Evolutionary conservation across 1,140 invertebrate species (phyloP).

Genomic region (Cydia amplana): DNA sequence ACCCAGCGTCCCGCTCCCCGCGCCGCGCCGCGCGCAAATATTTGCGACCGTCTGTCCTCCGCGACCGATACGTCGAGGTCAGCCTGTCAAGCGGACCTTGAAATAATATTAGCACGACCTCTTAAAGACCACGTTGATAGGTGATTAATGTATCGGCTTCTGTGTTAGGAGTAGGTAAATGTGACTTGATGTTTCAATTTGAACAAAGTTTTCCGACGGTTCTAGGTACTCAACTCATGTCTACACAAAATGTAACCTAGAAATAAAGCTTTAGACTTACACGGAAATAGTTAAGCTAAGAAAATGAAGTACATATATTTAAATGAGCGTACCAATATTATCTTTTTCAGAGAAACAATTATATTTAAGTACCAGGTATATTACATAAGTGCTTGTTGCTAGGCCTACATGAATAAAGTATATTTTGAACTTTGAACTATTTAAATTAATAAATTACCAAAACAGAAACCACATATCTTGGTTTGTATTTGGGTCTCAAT

Average conservation of each 20-base stretch:
- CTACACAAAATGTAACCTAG: too few relatives aligned
- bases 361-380: too few relatives aligned
- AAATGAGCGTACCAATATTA: too few relatives aligned
- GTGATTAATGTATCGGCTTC: slow-evolving; percentile 30
- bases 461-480: too few relatives aligned
- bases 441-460: too few relatives aligned
- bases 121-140: slow-evolving; percentile 35
- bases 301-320: too few relatives aligned
- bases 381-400: too few relatives aligned
- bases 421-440: too few relatives aligned
- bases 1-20: slow-evolving; percentile 47
- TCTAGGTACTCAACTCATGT: background rate
- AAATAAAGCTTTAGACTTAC: too few relatives aligned
- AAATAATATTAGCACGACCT: slow-evolving; percentile 72
- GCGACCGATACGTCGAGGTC: slow-evolving; percentile 78
- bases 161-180: background rate
- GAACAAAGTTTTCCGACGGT: background rate
- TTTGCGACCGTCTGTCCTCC: slow-evolving; percentile 78
- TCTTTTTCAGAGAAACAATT: too few relatives aligned
- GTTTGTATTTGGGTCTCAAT: too few relatives aligned
- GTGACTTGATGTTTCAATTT: background rate
- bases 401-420: too few relatives aligned
- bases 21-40: slow-evolving; percentile 67
- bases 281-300: background rate
- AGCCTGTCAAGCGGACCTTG: slow-evolving; percentile 72